A percentile compares a stretch with the other conserved stretches of the same genome.
Conservation (phyloP, 2,113 vertebrate species). For the Psittacula cyanocephala region DNA sequence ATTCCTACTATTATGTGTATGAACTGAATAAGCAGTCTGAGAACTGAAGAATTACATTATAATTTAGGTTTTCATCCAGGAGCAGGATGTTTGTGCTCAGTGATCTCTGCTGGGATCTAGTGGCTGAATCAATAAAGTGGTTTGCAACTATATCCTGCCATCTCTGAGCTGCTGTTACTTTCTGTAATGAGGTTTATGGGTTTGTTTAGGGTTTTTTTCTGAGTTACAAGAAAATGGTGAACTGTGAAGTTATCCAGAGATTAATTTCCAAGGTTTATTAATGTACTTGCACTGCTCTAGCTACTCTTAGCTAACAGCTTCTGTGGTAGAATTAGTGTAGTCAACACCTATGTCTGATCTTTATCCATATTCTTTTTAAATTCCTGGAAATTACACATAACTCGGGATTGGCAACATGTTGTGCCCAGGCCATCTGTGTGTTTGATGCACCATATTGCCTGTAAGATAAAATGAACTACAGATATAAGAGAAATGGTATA, state of each 20-base stretch:
- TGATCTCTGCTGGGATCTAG: background rate
- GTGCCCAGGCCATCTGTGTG: background rate
- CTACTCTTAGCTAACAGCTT: background rate
- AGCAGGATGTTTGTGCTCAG: background rate
- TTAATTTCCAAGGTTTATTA: background rate
- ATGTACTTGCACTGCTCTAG: background rate
- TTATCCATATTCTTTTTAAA: background rate
- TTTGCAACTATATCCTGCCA: background rate
- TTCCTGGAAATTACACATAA: background rate
- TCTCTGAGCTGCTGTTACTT: background rate
- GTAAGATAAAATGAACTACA: background rate
- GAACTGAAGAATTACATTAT: background rate
- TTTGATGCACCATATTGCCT: background rate
- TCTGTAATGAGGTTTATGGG: rapidly evolving
- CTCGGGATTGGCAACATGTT: rapidly evolving
- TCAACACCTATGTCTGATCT: background rate
- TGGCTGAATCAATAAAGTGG: background rate
- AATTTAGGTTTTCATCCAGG: background rate
- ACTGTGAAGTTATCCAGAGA: background rate
- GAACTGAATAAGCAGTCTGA: background rate
- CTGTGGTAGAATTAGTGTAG: background rate
- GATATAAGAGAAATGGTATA: background rate
- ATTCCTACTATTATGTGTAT: background rate
- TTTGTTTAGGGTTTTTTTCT: background rate
- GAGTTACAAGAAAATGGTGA: background rate